Evolutionary conservation across 2,797 vertebrate species (phyloP).

Genomic region (Clamator glandarius): DNA sequence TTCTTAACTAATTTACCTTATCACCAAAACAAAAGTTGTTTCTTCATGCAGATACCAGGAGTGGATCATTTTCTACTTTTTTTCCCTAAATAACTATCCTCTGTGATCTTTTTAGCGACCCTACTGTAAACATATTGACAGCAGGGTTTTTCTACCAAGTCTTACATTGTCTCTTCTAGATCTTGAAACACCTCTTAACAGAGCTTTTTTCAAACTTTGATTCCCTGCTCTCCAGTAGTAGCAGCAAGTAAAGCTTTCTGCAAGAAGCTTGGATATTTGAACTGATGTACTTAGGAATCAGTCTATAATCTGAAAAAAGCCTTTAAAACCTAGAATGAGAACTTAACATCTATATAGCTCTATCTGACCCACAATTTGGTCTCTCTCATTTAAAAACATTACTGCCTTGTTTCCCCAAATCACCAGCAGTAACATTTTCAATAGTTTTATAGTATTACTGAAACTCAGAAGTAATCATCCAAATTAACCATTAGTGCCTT

Average conservation of each 20-base stretch:
- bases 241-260: neutral
- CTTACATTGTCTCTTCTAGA: neutral
- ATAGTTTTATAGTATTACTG: neutral
- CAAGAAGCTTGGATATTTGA: neutral
- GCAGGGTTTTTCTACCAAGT: neutral
- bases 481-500: neutral
- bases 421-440: neutral
- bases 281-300: neutral
- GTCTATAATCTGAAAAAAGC: neutral
- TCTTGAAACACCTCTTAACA: neutral
- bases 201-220: neutral
- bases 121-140: neutral
- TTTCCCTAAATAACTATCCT: neutral
- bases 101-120: neutral
- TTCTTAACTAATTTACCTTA: neutral
- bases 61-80: neutral
- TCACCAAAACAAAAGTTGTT: neutral
- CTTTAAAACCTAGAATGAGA: neutral
- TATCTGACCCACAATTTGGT: neutral
- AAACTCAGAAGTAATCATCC: neutral
- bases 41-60: neutral
- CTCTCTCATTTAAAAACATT: neutral
- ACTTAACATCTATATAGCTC: neutral
- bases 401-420: neutral
- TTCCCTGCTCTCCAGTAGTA: neutral